These are phyloP conservation scores for Saccostrea cuccullata DNA, from an alignment of 1,140 invertebrate species.

Conservation along the genomic window DNA sequence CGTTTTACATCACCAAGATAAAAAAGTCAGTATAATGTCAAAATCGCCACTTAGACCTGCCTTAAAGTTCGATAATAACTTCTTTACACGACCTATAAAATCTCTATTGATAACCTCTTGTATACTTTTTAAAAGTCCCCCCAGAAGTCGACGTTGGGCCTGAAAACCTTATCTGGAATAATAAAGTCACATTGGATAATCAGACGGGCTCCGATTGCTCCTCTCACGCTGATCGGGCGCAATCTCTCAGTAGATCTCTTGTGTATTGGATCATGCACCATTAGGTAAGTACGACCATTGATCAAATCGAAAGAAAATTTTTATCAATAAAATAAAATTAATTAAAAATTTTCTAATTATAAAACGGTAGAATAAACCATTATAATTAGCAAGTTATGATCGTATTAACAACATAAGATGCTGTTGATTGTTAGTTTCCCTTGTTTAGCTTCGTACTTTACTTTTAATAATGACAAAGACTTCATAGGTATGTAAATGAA, in stretches of 20 bases:
- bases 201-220: not conserved
- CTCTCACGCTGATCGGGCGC: not conserved
- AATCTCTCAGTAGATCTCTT: not conserved
- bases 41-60: conserved; percentile 8
- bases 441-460: no score
- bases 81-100: not conserved
- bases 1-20: not conserved
- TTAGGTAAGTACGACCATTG: conserved; percentile 13
- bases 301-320: not conserved
- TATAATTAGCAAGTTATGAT: not conserved
- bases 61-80: not conserved
- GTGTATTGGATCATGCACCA: conserved; percentile 11
- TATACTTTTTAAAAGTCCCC: conserved; percentile 14
- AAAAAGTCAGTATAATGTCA: not conserved
- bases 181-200: conserved; percentile 12
- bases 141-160: not conserved
- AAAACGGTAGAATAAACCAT: not conserved
- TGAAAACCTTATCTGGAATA: not conserved
- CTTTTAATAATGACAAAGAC: no score
- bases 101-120: conserved; percentile 16
- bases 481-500: no score
- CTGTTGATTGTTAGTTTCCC: no score
- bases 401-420: not conserved
- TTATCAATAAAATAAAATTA: not conserved
- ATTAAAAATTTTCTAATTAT: not conserved